A percentile compares a stretch with the other conserved stretches of the same genome.
Evolutionary conservation across 2,113 vertebrate genomes (phyloP).

Genomic region (Trichechus manatus): DNA sequence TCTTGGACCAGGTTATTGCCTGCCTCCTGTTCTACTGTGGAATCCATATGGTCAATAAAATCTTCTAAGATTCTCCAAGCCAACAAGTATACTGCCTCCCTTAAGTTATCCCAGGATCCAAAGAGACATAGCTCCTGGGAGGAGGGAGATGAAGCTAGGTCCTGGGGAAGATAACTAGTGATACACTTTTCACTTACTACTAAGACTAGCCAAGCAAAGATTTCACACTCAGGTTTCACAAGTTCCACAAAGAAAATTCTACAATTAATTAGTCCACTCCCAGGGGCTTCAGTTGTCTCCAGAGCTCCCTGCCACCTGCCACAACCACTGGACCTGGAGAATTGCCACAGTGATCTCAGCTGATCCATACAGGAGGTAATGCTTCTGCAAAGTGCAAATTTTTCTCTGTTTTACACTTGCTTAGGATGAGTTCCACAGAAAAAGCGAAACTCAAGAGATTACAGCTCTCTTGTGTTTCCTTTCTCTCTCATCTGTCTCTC

Average conservation of each 20-base stretch:
- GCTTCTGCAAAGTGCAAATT: neutral
- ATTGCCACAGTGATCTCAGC: neutral
- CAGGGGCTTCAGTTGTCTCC: neutral
- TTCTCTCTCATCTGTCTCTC: neutral
- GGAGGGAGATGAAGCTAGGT: neutral
- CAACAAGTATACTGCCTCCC: neutral
- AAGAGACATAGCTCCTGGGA: neutral
- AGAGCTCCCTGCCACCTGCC: no score
- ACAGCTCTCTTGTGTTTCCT: neutral
- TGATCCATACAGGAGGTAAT: neutral
- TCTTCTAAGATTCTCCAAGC: neutral
- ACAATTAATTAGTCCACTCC: neutral
- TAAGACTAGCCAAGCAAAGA: neutral
- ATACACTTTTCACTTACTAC: neutral
- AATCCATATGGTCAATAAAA: neutral
- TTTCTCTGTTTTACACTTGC: neutral
- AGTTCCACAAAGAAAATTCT: neutral
- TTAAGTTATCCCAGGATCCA: neutral
- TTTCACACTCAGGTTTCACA: neutral
- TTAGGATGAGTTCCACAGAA: neutral
- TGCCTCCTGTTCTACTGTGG: neutral
- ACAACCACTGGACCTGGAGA: neutral
- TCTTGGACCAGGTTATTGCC: neutral
- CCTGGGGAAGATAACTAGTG: neutral
- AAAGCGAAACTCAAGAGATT: conserved; percentile 22